Percentiles rank a stretch among this genome's conserved stretches.
These are phyloP conservation scores for Oryzias sinensis DNA, from an alignment of 2,797 vertebrate species.

Conservation along the genomic window DNA sequence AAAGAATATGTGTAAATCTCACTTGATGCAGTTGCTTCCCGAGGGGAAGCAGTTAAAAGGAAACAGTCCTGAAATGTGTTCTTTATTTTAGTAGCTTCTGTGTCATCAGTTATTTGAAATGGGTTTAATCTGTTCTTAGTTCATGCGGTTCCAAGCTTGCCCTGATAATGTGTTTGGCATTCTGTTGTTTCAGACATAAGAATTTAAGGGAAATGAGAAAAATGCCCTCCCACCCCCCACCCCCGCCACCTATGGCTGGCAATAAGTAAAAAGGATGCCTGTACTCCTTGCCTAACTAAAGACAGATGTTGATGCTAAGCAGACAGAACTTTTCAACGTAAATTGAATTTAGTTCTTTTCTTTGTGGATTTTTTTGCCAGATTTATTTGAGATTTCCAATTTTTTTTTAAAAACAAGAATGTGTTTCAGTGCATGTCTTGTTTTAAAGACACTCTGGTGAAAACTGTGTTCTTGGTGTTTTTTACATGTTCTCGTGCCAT, in stretches of 20 bases:
- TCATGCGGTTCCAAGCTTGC: constrained; percentile 30
- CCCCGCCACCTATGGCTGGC: constrained; percentile 41
- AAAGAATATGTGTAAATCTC: not conserved
- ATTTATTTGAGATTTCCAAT: too few species aligned
- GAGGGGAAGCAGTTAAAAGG: constrained; percentile 1
- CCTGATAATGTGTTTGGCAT: constrained; percentile 62
- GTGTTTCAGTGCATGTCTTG: too few species aligned
- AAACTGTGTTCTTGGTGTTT: too few species aligned
- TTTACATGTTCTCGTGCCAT: too few species aligned
- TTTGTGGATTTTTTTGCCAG: constrained; percentile 33
- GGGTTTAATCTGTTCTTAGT: constrained; percentile 31
- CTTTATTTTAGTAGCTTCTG: not conserved
- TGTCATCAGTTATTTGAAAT: constrained; percentile 13
- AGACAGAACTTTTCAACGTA: constrained; percentile 68
- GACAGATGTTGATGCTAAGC: constrained; percentile 73
- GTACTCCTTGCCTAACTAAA: constrained; percentile 70
- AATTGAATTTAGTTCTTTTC: constrained; percentile 60
- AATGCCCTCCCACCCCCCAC: constrained; percentile 32
- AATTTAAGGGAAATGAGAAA: constrained; percentile 74
- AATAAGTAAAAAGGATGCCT: constrained; percentile 76
- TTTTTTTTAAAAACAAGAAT: too few species aligned
- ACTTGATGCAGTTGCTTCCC: constrained; percentile 5
- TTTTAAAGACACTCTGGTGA: too few species aligned
- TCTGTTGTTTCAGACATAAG: constrained; percentile 68
- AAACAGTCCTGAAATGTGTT: not conserved